Conservation (phyloP, 2,888 invertebrate species). For the Mimachlamys varia region DNA sequence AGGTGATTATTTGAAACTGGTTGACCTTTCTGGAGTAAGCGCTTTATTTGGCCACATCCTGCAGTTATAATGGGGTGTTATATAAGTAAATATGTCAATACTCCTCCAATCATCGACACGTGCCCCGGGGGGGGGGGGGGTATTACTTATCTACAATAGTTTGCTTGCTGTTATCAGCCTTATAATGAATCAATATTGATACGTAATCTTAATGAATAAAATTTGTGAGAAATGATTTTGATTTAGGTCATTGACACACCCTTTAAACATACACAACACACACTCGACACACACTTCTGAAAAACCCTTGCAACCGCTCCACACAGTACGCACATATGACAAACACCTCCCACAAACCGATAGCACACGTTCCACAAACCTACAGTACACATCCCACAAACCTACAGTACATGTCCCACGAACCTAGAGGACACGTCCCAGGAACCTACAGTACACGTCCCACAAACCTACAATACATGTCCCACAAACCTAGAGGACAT, state of each 20-base stretch:
- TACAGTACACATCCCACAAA: background rate
- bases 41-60: background rate
- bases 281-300: background rate
- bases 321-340: background rate
- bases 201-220: too few relatives aligned
- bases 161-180: background rate
- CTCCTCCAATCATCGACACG: background rate
- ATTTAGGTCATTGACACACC: too few relatives aligned
- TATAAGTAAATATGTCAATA: constrained; percentile 6
- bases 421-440: background rate
- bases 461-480: background rate
- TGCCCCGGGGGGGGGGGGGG: background rate
- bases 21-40: background rate
- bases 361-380: too few relatives aligned
- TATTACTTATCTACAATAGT: background rate
- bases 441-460: too few relatives aligned
- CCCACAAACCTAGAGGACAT: too few relatives aligned
- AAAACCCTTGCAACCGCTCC: too few relatives aligned
- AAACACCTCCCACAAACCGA: background rate
- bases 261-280: background rate
- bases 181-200: too few relatives aligned
- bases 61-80: background rate
- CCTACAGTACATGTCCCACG: background rate
- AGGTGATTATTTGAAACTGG: constrained; percentile 5
- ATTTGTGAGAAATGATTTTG: too few relatives aligned